Conservation (phyloP, 1,140 invertebrate species). For the Bombus haemorrhoidalis region DNA sequence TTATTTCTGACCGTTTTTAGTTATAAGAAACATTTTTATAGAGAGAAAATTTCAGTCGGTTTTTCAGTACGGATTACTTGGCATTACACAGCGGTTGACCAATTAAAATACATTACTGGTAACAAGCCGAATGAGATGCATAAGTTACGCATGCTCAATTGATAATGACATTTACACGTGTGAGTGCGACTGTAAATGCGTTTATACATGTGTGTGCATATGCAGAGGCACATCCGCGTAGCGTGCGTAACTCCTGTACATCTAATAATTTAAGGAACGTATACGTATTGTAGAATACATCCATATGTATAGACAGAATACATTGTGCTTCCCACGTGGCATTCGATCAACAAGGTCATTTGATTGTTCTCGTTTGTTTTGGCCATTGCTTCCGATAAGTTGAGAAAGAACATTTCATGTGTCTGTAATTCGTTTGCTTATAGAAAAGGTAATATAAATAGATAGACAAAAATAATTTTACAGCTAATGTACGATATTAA, state of each 20-base stretch:
- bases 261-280: constrained; percentile 48
- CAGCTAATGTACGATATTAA: neutral
- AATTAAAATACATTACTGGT: constrained; percentile 81
- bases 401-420: neutral
- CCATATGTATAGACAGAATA: neutral
- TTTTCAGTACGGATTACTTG: constrained; percentile 45
- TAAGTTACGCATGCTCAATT: constrained; percentile 71
- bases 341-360: constrained; percentile 6
- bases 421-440: neutral
- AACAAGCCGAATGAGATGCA: constrained; percentile 80
- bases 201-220: neutral
- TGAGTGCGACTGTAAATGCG: neutral
- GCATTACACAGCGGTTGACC: constrained; percentile 60
- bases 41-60: neutral
- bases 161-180: constrained; percentile 63
- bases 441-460: neutral
- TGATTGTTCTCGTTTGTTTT: neutral
- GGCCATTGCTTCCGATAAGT: neutral
- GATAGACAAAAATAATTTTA: neutral
- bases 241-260: constrained; percentile 3
- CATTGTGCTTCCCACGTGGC: constrained; percentile 37
- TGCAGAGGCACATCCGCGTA: constrained; percentile 32
- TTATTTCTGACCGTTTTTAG: neutral
- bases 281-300: neutral
- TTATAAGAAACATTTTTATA: neutral